A percentile compares a stretch with the other conserved stretches of the same genome.
phyloP scores from a whole-genome alignment of 2,113 vertebrate genomes.

The Kryptolebias marmoratus region DNA sequence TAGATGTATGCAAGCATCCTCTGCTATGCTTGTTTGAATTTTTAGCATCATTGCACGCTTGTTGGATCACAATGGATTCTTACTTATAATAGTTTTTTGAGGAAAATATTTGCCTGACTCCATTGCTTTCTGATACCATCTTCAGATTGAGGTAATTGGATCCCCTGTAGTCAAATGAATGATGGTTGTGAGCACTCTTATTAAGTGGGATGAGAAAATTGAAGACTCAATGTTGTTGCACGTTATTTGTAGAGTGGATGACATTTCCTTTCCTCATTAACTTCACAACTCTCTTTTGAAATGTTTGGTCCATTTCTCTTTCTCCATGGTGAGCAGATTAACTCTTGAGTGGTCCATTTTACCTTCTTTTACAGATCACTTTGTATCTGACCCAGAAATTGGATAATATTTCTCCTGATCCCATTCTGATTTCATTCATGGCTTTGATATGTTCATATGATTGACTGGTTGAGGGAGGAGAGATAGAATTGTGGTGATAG shows the following conservation, averaged over 20 bases:
- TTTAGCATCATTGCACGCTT: not conserved
- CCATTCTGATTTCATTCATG: conserved; percentile 70
- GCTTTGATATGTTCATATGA: conserved; percentile 75
- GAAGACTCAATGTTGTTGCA: conserved; percentile 56
- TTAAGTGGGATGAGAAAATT: conserved; percentile 89
- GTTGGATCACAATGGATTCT: conserved; percentile 76
- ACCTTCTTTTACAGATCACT: conserved; percentile 30
- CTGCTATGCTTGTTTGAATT: not conserved
- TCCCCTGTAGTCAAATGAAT: conserved; percentile 86
- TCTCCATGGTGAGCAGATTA: conserved; percentile 28
- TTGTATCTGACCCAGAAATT: conserved; percentile 42
- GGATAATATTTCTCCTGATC: conserved; percentile 53
- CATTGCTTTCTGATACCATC: conserved; percentile 91
- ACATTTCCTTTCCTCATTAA: conserved; percentile 65
- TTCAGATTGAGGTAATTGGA: conserved; percentile 95
- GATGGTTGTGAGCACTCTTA: conserved; percentile 92
- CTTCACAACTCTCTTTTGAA: conserved; percentile 45
- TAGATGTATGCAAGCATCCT: conserved; percentile 19
- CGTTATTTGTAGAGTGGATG: conserved; percentile 42
- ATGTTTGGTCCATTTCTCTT: conserved; percentile 43
- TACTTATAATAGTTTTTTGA: conserved; percentile 88
- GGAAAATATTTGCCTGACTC: conserved; percentile 89
- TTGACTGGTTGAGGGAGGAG: conserved; percentile 64
- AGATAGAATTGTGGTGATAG: conserved; percentile 73
- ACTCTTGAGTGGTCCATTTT: conserved; percentile 10